These are phyloP conservation scores for Nannoperca obscura DNA, from an alignment of 2,797 vertebrate genomes.

Conservation along the genomic window DNA sequence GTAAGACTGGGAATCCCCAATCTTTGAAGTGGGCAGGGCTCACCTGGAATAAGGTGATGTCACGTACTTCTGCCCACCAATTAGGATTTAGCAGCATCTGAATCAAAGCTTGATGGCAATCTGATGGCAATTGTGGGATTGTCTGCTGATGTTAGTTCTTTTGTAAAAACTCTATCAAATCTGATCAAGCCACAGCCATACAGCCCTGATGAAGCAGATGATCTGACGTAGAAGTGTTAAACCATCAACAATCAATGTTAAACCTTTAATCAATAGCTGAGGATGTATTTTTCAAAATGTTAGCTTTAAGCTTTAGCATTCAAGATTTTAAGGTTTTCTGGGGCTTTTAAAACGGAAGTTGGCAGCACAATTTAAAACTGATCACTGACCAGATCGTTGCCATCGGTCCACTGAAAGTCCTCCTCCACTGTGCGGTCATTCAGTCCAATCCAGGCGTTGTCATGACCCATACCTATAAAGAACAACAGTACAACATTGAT, in stretches of 20 bases:
- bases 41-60: background rate
- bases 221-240: background rate
- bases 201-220: background rate
- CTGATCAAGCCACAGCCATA: background rate
- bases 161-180: background rate
- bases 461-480: constrained; percentile 90
- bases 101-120: background rate
- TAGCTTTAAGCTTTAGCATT: background rate
- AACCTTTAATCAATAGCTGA: background rate
- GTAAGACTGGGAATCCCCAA: background rate
- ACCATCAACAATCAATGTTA: background rate
- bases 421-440: constrained; percentile 96
- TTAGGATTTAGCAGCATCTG: background rate
- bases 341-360: background rate
- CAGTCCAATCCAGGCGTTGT: constrained; percentile 96
- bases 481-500: background rate
- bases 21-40: background rate
- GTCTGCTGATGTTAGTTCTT: background rate
- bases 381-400: constrained; percentile 89
- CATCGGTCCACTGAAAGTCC: constrained; percentile 97
- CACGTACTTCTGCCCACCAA: background rate
- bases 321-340: background rate
- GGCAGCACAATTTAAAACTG: background rate
- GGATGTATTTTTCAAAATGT: background rate
- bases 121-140: background rate